Percentiles rank a stretch among this genome's conserved stretches.
Evolutionary conservation across 1,140 invertebrate genomes (phyloP).

Genomic region (Diplogasteroides magnus): DNA sequence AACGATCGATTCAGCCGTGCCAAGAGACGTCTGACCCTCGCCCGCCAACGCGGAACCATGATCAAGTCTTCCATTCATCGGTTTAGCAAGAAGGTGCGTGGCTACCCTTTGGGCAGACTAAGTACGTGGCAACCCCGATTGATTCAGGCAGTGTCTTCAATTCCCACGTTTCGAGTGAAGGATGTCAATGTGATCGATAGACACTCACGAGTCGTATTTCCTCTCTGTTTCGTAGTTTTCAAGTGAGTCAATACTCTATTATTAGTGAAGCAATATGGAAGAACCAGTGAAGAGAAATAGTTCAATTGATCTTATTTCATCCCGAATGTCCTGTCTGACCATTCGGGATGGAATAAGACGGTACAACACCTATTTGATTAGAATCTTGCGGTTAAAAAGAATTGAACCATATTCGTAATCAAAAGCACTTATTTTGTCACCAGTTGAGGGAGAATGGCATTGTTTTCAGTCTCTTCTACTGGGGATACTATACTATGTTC

Average conservation of each 20-base stretch:
- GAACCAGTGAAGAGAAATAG: neutral
- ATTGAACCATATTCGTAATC: neutral
- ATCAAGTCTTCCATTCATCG: neutral
- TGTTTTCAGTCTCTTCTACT: constrained; percentile 36
- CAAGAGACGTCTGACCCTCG: neutral
- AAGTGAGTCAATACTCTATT: constrained; percentile 16
- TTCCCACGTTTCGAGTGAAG: constrained; percentile 59
- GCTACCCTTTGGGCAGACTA: too few species aligned
- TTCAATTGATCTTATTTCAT: neutral
- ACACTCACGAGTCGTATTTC: constrained; percentile 65
- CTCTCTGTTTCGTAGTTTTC: constrained; percentile 32
- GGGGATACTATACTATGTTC: constrained; percentile 37
- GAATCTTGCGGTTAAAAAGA: neutral
- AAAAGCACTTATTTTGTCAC: neutral
- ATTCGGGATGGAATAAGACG: neutral
- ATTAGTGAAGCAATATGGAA: neutral
- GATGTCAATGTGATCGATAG: constrained; percentile 96
- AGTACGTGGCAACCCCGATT: constrained; percentile 33
- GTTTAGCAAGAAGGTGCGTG: neutral
- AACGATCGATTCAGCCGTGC: neutral
- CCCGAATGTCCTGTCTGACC: too few species aligned
- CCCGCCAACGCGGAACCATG: neutral
- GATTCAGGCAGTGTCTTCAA: constrained; percentile 13
- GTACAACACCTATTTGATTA: neutral
- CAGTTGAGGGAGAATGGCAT: neutral